Percentiles rank a stretch among this genome's conserved stretches.
Evolutionary conservation across 2,113 vertebrate species (phyloP).

Genomic region (Chamaetylas fuelleborni): DNA sequence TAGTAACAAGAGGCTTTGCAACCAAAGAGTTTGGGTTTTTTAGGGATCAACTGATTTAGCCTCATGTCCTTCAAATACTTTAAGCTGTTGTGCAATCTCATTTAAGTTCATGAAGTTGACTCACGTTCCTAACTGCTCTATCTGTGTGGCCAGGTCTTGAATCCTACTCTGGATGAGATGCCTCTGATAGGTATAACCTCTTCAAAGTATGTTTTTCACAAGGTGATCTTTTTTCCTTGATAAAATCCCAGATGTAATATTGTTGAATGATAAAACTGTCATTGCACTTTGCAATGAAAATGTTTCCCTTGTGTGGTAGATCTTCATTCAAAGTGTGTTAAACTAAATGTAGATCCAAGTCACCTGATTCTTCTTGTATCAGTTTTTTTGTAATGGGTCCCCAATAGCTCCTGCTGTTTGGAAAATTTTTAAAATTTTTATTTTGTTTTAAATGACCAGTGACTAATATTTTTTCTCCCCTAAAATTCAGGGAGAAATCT

Average conservation of each 20-base stretch:
- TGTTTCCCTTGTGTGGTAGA: background rate
- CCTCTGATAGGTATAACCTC: background rate
- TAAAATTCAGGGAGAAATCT: background rate
- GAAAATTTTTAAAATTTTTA: background rate
- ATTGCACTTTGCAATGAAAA: background rate
- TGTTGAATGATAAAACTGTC: background rate
- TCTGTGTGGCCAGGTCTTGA: background rate
- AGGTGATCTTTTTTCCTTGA: background rate
- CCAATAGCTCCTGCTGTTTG: background rate
- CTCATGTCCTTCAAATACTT: background rate
- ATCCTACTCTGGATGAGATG: background rate
- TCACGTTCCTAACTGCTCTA: background rate
- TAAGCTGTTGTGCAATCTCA: background rate
- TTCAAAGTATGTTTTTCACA: background rate
- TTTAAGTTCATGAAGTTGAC: background rate
- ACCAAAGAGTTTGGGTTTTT: background rate
- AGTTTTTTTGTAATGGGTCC: background rate
- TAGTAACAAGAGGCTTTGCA: background rate
- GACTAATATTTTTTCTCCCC: background rate
- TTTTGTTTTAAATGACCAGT: background rate
- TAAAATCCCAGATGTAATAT: fast-evolving
- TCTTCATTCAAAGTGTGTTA: background rate
- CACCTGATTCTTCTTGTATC: background rate
- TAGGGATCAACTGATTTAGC: background rate
- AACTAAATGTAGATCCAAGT: background rate